These are phyloP conservation scores for Clanis bilineata DNA, from an alignment of 2,888 invertebrate species.

Conservation along the genomic window DNA sequence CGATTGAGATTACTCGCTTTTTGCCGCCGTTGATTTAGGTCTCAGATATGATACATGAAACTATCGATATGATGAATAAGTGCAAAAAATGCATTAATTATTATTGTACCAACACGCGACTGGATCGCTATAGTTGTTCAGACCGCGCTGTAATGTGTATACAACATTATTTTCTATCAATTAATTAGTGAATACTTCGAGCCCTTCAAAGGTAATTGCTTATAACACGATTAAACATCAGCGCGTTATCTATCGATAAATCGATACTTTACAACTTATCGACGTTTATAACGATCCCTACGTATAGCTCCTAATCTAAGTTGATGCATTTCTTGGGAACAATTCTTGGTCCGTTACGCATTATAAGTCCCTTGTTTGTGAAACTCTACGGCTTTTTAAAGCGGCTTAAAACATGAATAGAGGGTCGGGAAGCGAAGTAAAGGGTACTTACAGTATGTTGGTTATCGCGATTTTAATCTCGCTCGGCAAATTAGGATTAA, in stretches of 20 bases:
- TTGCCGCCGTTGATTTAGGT: neutral
- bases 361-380: constrained; percentile 76
- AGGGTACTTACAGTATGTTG: constrained; percentile 73
- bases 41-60: constrained; percentile 19
- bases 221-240: constrained; percentile 11
- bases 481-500: constrained; percentile 80
- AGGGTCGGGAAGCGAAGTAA: constrained; percentile 69
- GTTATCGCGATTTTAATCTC: constrained; percentile 77
- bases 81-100: constrained; percentile 13
- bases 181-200: neutral
- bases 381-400: constrained; percentile 71
- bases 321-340: constrained; percentile 57
- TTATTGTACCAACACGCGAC: neutral
- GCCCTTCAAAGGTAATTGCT: neutral
- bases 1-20: constrained; percentile 3
- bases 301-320: constrained; percentile 49
- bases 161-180: neutral
- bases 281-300: constrained; percentile 33
- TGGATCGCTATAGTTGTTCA: neutral
- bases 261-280: constrained; percentile 26
- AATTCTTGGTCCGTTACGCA: constrained; percentile 72
- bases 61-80: constrained; percentile 20
- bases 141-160: neutral
- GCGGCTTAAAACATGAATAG: constrained; percentile 71
- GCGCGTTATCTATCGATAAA: constrained; percentile 20